These are phyloP conservation scores for Brachypalpus laphriformis DNA, from an alignment of 2,888 invertebrate genomes.

Conservation along the genomic window DNA sequence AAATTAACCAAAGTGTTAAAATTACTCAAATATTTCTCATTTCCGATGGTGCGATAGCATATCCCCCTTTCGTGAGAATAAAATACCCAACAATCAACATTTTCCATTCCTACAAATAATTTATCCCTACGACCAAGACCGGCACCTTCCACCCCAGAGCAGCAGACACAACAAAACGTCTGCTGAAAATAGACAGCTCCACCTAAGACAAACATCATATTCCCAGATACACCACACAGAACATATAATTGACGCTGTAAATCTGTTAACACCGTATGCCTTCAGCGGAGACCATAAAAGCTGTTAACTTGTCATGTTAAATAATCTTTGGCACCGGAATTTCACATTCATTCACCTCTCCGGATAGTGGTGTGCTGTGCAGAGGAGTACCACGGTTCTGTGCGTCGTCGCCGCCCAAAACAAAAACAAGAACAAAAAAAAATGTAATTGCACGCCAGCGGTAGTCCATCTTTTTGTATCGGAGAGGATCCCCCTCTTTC, in stretches of 20 bases:
- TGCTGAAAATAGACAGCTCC: constrained; percentile 69
- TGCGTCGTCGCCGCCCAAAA: constrained; percentile 19
- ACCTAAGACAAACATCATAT: constrained; percentile 67
- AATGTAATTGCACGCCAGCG: constrained; percentile 72
- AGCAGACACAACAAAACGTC: constrained; percentile 37
- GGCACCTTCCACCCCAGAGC: constrained; percentile 19
- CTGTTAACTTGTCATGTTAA: constrained; percentile 74
- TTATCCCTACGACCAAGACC: constrained; percentile 11
- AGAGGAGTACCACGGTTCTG: neutral
- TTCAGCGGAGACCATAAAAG: constrained; percentile 74
- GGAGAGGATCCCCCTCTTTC: neutral
- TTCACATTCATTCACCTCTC: constrained; percentile 67
- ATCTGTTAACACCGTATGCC: constrained; percentile 73
- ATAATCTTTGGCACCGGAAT: constrained; percentile 73
- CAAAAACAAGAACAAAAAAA: constrained; percentile 36
- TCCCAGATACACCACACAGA: constrained; percentile 49
- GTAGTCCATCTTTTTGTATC: constrained; percentile 59
- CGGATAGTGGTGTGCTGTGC: constrained; percentile 16
- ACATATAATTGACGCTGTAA: constrained; percentile 74
- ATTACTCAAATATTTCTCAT: constrained; percentile 44
- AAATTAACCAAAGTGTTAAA: constrained; percentile 52
- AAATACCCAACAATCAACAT: constrained; percentile 29
- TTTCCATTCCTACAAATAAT: constrained; percentile 38
- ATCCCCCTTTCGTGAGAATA: neutral
- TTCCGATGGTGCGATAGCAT: neutral